phyloP scores from a whole-genome alignment of 2,113 vertebrate genomes.

The Aspiorhynchus laticeps region DNA sequence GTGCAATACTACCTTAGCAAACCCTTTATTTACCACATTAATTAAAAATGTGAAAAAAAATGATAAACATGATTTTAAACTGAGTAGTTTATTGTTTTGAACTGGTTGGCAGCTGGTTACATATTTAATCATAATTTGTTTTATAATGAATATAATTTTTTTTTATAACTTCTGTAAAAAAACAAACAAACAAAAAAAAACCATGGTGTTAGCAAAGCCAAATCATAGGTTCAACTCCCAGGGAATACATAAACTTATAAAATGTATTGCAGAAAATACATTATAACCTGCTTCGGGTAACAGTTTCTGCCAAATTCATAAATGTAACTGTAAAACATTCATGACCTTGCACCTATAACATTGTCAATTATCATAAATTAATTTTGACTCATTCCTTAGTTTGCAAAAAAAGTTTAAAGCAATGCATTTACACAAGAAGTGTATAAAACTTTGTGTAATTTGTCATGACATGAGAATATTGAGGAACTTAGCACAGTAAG shows the following conservation, averaged over 20 bases:
- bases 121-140: too few species aligned
- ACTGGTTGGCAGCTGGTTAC: too few species aligned
- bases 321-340: too few species aligned
- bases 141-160: background rate
- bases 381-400: background rate
- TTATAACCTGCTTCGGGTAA: background rate
- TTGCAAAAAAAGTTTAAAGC: background rate
- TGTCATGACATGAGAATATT: background rate
- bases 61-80: too few species aligned
- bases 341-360: background rate
- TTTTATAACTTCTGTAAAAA: background rate
- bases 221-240: background rate
- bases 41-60: too few species aligned
- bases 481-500: background rate
- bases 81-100: too few species aligned
- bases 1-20: too few species aligned
- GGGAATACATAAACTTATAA: background rate
- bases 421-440: too few species aligned
- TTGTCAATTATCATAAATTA: background rate
- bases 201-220: background rate
- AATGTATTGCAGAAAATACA: background rate
- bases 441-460: background rate
- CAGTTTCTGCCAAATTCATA: background rate
- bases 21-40: too few species aligned
- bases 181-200: background rate